Conservation (phyloP, 2,797 vertebrate species). For the Poeciliopsis gracilis region DNA sequence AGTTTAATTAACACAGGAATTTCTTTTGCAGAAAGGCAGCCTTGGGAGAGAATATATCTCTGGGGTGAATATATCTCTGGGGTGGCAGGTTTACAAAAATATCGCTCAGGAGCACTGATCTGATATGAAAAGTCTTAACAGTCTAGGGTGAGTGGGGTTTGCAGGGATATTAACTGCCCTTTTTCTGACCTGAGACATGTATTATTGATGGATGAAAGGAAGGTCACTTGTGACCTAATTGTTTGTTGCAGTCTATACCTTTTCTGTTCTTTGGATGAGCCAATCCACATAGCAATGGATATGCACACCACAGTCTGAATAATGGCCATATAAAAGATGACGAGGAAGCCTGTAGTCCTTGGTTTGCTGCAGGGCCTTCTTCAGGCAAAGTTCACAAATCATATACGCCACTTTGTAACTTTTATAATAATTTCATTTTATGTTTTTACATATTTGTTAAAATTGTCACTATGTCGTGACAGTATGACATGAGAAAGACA, state of each 20-base stretch:
- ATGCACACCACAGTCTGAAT: not conserved
- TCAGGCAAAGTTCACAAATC: not conserved
- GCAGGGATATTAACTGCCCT: not conserved
- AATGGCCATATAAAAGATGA: not conserved
- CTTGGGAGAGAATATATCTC: not conserved
- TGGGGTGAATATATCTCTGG: too few species aligned
- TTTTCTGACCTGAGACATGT: not conserved
- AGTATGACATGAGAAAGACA: too few species aligned
- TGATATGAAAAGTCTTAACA: not conserved
- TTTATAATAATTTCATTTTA: too few species aligned
- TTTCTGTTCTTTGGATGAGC: not conserved
- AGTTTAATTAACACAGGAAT: too few species aligned
- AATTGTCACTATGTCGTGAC: too few species aligned
- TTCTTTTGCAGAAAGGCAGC: not conserved
- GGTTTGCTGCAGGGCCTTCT: not conserved
- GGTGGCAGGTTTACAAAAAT: not conserved
- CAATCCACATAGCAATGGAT: not conserved
- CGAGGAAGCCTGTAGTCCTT: not conserved
- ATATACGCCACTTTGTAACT: too few species aligned
- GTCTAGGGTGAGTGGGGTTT: not conserved
- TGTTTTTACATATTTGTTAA: too few species aligned
- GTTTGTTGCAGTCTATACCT: not conserved
- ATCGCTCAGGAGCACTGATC: not conserved
- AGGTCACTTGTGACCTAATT: not conserved
- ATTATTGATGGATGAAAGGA: not conserved